Evolutionary conservation across 1,140 invertebrate species (phyloP), one percentile per base, ranked within the genome.

Genomic region (Sipha flava): DNA sequence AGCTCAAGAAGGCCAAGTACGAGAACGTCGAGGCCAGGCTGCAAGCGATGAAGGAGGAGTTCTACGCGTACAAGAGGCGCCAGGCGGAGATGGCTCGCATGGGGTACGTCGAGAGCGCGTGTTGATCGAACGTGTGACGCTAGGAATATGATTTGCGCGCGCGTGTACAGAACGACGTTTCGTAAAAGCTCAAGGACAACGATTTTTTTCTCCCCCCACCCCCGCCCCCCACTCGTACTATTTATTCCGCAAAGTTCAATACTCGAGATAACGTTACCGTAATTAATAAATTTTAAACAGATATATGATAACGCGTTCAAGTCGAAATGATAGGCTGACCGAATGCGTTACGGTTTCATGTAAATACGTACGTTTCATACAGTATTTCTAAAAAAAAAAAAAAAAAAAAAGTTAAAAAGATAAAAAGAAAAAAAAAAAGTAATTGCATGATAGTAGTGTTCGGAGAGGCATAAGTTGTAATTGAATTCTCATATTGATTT

Each of bases 31-130:
- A 95, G 84, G 93, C 94, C 4, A 88, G 96, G 68, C 94, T 97
- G 75, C 93, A 95, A 82, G 94, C 94, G 40, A 95, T 98, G 92
- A 95, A 96, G 83, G 94, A 96, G 85, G 95, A 98, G 85, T 98
- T 97, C 86, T 91, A 96, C 84, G 92, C 95, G 84, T 97, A 96
- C 86, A 89, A 95, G 75, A 92, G 94, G 83, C 88, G 94, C 49
- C 95, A 96, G 85, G 94, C 93, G 59, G 84, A 86, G 70, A 89
- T 79, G 80, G 66, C 54, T 29, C 54, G 52, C 14, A 40, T 77
- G 29, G 90, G 85, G 87, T 91, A 64, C 84, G 85, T 93, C 75
- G 92, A 93, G 85, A 93, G 92, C 86, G 91, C 89, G 82, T 93
- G 92, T 87, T 94, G 85, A 89, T 84, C 37, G 23, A 3, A 43